phyloP scores from a whole-genome alignment of 1,140 invertebrate species.

The Pseudomyrmex pallidus region DNA sequence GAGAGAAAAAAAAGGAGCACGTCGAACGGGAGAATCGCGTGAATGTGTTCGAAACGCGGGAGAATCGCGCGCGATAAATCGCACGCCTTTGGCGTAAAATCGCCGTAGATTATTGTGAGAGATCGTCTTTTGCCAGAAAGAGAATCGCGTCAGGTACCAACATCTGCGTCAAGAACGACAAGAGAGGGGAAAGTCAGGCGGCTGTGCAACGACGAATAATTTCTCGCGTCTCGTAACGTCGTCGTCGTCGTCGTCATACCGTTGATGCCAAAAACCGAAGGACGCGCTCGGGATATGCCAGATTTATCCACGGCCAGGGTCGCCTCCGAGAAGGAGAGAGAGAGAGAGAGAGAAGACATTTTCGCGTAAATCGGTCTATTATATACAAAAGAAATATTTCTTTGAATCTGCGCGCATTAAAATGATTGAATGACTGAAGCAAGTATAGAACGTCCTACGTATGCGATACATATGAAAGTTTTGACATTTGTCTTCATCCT shows the following conservation, averaged over 20 bases:
- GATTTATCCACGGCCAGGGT: slow-evolving; percentile 49
- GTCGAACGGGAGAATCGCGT: background rate
- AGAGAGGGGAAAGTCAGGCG: slow-evolving; percentile 39
- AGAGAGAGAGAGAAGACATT: background rate
- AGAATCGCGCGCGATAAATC: slow-evolving; percentile 15
- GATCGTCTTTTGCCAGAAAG: slow-evolving; percentile 15
- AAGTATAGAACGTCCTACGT: background rate
- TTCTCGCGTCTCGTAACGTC: slow-evolving; percentile 27
- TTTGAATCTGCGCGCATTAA: no score
- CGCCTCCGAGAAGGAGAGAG: background rate
- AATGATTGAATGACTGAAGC: background rate
- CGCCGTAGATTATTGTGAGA: background rate
- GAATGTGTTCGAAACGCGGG: background rate
- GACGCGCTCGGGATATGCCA: slow-evolving; percentile 10
- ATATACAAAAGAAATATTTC: no score
- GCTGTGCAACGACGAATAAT: slow-evolving; percentile 20
- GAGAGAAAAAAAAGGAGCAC: background rate
- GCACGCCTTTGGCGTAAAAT: slow-evolving; percentile 4
- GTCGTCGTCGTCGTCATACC: slow-evolving; percentile 11
- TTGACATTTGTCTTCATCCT: background rate
- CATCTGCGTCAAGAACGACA: background rate
- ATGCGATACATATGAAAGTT: background rate
- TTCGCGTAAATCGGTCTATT: no score
- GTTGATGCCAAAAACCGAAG: slow-evolving; percentile 39
- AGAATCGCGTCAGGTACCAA: slow-evolving; percentile 7